Base-by-base conservation (phyloP, 2,888 invertebrate species). In the Punctoribates punctum region DNA sequence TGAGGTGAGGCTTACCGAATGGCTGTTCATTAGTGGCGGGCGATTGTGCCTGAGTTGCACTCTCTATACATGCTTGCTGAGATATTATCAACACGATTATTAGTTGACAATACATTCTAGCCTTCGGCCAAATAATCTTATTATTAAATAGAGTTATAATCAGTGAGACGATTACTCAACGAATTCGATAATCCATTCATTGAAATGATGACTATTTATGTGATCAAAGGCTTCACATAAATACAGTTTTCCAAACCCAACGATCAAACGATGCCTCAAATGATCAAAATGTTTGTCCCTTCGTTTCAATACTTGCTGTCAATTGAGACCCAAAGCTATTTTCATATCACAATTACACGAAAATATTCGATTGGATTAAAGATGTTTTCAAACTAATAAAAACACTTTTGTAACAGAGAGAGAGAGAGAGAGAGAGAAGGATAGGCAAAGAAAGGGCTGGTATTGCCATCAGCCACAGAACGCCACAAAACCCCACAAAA, bases 11-110 rank as follows among this genome's bases (percentile, higher is more conserved):
- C 79, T 78, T 76, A 79, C 79, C 79, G 75, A 77, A 79, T 25
- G 79, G 79, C 54, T 79, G 78, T 57, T 79, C 79, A 73, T 79
- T 79, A 17, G 78, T 78, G 4, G 79, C 79, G 23, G 79, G 79
- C 0, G 79, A 78, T 48, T 79, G 79, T 8, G 79, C 77, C 11
- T 78, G 77, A 75, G 29, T 29, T 62, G 27, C 29, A 62, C 62
- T 34, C 62, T 34, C 29, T 17, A 29, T 62, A 11, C 8, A 57
- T 25, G 11, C 57, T 23, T 1, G 11, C 0, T 25, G 13, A 0
- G 57, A 23, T 57, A 57, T 25, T 57, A 57, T 23, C 20, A 57
- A 57, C 25, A 57, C 23, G 13, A 57, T 23, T 57, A 57, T 57
- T 57, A 57, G 23, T 57, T 23, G 20, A 25, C 25, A 57, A 57